Evolutionary conservation across 2,888 invertebrate genomes (phyloP).

Genomic region (Meteorus cinctellus): DNA sequence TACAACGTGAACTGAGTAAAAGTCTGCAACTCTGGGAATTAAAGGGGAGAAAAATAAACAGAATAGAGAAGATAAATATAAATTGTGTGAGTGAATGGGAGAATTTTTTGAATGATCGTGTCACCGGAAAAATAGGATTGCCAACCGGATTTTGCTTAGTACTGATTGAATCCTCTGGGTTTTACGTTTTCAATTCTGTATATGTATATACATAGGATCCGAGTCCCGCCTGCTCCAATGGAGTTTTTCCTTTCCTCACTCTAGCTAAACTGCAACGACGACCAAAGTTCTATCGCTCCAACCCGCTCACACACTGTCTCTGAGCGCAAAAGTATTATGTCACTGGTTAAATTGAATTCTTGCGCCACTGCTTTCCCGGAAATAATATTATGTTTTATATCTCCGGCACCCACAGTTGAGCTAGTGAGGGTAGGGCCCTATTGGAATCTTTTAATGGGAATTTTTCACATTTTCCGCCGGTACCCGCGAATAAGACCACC

Average conservation of each 20-base stretch:
- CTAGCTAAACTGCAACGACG: slow-evolving; percentile 16
- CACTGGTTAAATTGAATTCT: slow-evolving; percentile 65
- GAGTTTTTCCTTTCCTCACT: slow-evolving; percentile 20
- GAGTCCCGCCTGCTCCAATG: slow-evolving; percentile 10
- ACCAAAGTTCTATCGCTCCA: slow-evolving; percentile 17
- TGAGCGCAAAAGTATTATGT: slow-evolving; percentile 52
- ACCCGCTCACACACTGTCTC: background rate
- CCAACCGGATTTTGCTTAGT: slow-evolving; percentile 41
- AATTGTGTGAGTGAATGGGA: slow-evolving; percentile 35
- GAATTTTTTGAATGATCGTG: slow-evolving; percentile 39
- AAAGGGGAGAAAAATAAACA: too few relatives aligned
- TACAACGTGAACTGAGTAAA: background rate
- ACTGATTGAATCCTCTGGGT: slow-evolving; percentile 57
- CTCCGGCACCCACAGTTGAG: slow-evolving; percentile 58
- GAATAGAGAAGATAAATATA: slow-evolving; percentile 8
- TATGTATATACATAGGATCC: slow-evolving; percentile 23
- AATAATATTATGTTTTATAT: slow-evolving; percentile 71
- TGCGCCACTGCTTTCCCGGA: slow-evolving; percentile 64
- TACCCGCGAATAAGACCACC: slow-evolving; percentile 65
- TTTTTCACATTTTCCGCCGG: slow-evolving; percentile 70
- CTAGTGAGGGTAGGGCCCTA: slow-evolving; percentile 50
- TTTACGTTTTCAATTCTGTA: slow-evolving; percentile 51
- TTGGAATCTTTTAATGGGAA: slow-evolving; percentile 71
- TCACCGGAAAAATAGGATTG: slow-evolving; percentile 41
- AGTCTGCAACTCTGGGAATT: background rate